phyloP scores from a whole-genome alignment of 2,888 invertebrate genomes.

The Apodemia zela region DNA sequence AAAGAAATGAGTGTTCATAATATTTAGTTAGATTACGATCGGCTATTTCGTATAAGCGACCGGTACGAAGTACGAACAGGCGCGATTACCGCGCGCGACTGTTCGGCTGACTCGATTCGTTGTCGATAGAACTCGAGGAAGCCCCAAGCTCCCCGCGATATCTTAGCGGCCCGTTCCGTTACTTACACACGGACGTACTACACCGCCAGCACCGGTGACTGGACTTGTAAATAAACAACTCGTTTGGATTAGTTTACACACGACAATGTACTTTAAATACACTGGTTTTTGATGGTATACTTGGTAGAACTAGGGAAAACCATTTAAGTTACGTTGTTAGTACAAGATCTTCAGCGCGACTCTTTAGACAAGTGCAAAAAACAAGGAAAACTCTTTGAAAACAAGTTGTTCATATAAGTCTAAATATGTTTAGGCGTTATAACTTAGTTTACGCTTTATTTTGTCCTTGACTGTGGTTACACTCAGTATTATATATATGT shows the following conservation, averaged over 20 bases:
- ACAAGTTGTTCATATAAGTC: too few relatives aligned
- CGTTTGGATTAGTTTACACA: slow-evolving; percentile 27
- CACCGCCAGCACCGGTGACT: slow-evolving; percentile 34
- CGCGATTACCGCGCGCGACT: slow-evolving; percentile 68
- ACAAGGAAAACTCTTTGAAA: too few relatives aligned
- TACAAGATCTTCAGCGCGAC: background rate
- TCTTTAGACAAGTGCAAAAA: background rate
- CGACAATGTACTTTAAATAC: slow-evolving; percentile 27
- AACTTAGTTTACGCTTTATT: too few relatives aligned
- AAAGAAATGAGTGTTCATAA: slow-evolving; percentile 42
- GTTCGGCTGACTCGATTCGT: slow-evolving; percentile 39
- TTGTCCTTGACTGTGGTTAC: too few relatives aligned
- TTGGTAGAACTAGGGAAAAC: background rate
- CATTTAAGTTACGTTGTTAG: background rate
- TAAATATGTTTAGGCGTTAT: too few relatives aligned
- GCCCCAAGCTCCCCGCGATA: slow-evolving; percentile 45
- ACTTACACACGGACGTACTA: slow-evolving; percentile 55
- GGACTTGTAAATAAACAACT: slow-evolving; percentile 72
- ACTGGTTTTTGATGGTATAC: background rate
- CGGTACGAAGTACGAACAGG: slow-evolving; percentile 48
- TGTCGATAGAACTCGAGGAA: slow-evolving; percentile 26
- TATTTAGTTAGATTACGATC: slow-evolving; percentile 49
- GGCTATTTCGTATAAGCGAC: slow-evolving; percentile 52
- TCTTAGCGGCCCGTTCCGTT: slow-evolving; percentile 64
- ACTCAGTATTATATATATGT: too few relatives aligned